Conservation (phyloP, 1,140 invertebrate species). For the Tribolium castaneum region DNA sequence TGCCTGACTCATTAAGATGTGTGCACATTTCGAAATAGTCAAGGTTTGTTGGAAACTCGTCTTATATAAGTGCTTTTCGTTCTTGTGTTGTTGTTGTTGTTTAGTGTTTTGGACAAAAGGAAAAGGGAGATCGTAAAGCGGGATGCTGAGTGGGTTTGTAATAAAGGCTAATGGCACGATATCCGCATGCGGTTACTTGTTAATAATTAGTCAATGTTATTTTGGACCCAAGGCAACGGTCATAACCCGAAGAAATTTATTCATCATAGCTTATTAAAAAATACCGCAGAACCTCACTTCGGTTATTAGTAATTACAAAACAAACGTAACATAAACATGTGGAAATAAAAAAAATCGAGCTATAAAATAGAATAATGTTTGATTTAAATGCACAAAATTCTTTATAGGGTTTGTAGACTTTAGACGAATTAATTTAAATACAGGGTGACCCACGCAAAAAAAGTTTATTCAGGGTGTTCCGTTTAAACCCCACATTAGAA, state of each 20-base stretch:
- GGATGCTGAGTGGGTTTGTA: constrained; percentile 3
- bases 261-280: too few species aligned
- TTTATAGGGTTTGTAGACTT: too few species aligned
- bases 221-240: neutral
- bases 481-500: too few species aligned
- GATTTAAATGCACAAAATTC: too few species aligned
- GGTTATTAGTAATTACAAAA: too few species aligned
- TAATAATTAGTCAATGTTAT: constrained; percentile 27
- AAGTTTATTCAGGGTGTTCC: too few species aligned
- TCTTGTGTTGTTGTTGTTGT: neutral
- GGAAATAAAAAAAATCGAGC: too few species aligned
- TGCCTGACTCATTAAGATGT: constrained; percentile 23
- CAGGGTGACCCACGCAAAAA: too few species aligned
- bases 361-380: too few species aligned
- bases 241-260: neutral
- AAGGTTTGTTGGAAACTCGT: neutral
- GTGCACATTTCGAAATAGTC: constrained; percentile 12
- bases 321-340: too few species aligned
- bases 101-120: neutral
- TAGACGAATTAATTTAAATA: too few species aligned
- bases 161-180: constrained; percentile 31
- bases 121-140: constrained; percentile 6
- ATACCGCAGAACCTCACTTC: too few species aligned
- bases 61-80: constrained; percentile 11
- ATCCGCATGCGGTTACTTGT: constrained; percentile 23